These are phyloP conservation scores for Rhingia rostrata DNA, from an alignment of 2,888 invertebrate genomes.

Conservation along the genomic window DNA sequence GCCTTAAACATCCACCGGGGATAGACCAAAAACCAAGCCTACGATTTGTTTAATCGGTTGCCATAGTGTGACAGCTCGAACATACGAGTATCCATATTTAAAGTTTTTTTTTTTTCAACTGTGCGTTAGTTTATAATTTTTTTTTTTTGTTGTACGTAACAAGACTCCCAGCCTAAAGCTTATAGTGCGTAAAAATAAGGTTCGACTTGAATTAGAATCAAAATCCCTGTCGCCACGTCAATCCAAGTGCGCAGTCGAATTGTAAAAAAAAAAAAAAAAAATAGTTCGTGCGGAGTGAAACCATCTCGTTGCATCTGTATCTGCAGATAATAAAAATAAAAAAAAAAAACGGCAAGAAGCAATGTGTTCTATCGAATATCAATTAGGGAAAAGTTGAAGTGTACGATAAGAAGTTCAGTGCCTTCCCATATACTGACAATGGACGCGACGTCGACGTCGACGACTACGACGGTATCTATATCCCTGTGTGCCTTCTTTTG, in stretches of 20 bases:
- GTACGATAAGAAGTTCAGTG: conserved; percentile 70
- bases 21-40: conserved; percentile 47
- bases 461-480: background rate
- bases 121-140: conserved; percentile 8
- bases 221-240: conserved; percentile 19
- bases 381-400: conserved; percentile 59
- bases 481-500: background rate
- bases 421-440: conserved; percentile 25
- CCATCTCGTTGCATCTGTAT: conserved; percentile 16
- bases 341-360: too few relatives aligned
- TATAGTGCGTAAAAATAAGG: conserved; percentile 4
- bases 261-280: conserved; percentile 39
- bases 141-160: too few relatives aligned
- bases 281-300: conserved; percentile 35
- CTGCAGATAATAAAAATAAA: conserved; percentile 7
- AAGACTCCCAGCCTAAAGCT: background rate
- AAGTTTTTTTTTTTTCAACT: conserved; percentile 28
- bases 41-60: conserved; percentile 63
- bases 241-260: conserved; percentile 40
- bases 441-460: background rate
- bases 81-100: background rate
- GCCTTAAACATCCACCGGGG: conserved; percentile 12
- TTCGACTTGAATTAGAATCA: conserved; percentile 44
- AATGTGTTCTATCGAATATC: conserved; percentile 60
- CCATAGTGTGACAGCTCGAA: conserved; percentile 39